Conservation (phyloP, 2,888 invertebrate genomes). For the Drosophila histrio region DNA sequence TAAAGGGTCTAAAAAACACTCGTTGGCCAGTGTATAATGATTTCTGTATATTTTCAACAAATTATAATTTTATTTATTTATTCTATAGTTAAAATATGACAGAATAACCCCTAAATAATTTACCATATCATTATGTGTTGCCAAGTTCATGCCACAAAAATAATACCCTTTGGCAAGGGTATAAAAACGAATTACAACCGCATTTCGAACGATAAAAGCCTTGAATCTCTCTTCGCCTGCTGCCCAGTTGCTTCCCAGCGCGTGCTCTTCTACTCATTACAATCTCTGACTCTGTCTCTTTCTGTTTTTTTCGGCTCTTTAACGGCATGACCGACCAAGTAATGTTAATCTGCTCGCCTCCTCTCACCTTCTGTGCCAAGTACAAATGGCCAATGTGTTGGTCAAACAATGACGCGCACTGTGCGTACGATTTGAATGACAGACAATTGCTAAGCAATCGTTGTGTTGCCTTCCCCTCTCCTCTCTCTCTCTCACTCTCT, state of each 20-base stretch:
- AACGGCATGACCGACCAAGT: not conserved
- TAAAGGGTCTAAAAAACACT: too few relatives aligned
- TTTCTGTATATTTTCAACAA: too few relatives aligned
- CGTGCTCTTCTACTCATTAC: not conserved
- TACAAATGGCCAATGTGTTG: conserved; percentile 34
- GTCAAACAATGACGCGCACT: conserved; percentile 57
- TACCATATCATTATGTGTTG: too few relatives aligned
- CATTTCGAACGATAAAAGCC: conserved; percentile 7
- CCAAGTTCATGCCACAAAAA: not conserved
- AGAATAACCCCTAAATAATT: too few relatives aligned
- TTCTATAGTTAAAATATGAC: too few relatives aligned
- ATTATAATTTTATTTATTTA: too few relatives aligned
- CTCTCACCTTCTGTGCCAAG: not conserved
- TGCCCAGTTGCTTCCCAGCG: not conserved
- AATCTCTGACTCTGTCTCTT: not conserved
- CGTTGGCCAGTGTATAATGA: too few relatives aligned
- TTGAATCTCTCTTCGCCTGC: not conserved
- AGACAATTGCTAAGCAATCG: conserved; percentile 49
- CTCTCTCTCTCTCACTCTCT: not conserved
- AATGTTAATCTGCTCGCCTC: conserved; percentile 6
- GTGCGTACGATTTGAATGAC: conserved; percentile 49
- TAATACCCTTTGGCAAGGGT: not conserved
- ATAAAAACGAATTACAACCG: not conserved
- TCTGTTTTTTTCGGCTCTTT: not conserved
- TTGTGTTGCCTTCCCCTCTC: conserved; percentile 5